Conservation (phyloP, 2,888 invertebrate species). For the Mesochorus sp. region DNA sequence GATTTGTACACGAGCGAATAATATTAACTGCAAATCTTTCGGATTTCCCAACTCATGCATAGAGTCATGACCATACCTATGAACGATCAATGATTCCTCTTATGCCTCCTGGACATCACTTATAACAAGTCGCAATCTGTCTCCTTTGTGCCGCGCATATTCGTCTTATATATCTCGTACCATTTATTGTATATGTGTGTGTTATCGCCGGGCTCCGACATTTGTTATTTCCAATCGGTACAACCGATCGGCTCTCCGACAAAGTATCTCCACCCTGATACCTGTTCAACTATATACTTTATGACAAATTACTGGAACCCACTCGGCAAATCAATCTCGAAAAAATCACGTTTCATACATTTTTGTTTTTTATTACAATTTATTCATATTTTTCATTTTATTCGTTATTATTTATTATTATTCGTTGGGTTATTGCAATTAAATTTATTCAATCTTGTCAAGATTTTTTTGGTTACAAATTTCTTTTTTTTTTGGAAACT, state of each 20-base stretch:
- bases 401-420: too few relatives aligned
- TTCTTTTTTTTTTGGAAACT: too few relatives aligned
- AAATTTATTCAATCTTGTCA: too few relatives aligned
- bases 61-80: slow-evolving; percentile 73
- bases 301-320: slow-evolving; percentile 20
- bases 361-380: too few relatives aligned
- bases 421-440: too few relatives aligned
- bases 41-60: slow-evolving; percentile 75
- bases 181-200: slow-evolving; percentile 22
- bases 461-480: too few relatives aligned
- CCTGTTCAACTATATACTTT: slow-evolving; percentile 3
- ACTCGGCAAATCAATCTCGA: too few relatives aligned
- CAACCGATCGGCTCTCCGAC: slow-evolving; percentile 24
- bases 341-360: too few relatives aligned
- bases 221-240: slow-evolving; percentile 42
- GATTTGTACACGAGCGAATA: background rate
- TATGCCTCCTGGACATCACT: slow-evolving; percentile 63
- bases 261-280: background rate
- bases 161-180: slow-evolving; percentile 7
- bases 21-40: slow-evolving; percentile 27
- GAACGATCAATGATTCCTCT: slow-evolving; percentile 73
- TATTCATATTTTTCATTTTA: too few relatives aligned
- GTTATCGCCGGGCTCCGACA: background rate
- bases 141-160: slow-evolving; percentile 18
- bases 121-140: slow-evolving; percentile 67